These are phyloP conservation scores for Montipora efflorescens DNA, from an alignment of 64 coral and sea anemone genomes.

Conservation along the genomic window DNA sequence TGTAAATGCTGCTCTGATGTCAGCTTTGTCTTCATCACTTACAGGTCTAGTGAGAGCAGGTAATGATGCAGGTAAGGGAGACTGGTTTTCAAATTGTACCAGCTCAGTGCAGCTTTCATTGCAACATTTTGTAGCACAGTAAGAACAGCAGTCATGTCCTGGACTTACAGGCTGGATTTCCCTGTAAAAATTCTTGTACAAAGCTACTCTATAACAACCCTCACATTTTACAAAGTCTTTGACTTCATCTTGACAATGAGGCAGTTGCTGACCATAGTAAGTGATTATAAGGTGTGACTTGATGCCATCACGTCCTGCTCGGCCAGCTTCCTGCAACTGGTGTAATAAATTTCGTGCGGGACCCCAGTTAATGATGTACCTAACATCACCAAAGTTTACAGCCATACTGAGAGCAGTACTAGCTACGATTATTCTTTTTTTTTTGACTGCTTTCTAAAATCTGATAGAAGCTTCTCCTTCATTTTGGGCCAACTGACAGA, in stretches of 20 bases:
- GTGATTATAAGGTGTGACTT: conserved; percentile 21
- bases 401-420: conserved; percentile 53
- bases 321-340: conserved; percentile 27
- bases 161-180: conserved; percentile 36
- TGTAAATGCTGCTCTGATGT: conserved; percentile 20
- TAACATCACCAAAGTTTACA: conserved; percentile 26
- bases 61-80: background rate
- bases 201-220: conserved; percentile 50
- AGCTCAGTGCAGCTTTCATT: conserved; percentile 9
- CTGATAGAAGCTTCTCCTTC: conserved; percentile 2
- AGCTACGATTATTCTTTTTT: conserved; percentile 24
- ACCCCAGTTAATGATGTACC: conserved; percentile 50
- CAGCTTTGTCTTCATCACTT: conserved; percentile 7
- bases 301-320: conserved; percentile 40
- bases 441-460: background rate
- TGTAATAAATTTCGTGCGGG: conserved; percentile 17
- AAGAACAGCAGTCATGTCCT: conserved; percentile 57
- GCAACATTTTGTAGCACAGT: conserved; percentile 15
- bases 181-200: conserved; percentile 38
- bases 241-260: conserved; percentile 57
- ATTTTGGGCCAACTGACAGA: conserved; percentile 43
- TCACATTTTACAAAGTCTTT: conserved; percentile 60
- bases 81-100: conserved; percentile 6
- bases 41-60: background rate
- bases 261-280: conserved; percentile 69